A percentile compares a stretch with the other conserved stretches of the same genome.
These are phyloP conservation scores for Andrena minutula DNA, from an alignment of 2,888 invertebrate genomes.

Conservation along the genomic window DNA sequence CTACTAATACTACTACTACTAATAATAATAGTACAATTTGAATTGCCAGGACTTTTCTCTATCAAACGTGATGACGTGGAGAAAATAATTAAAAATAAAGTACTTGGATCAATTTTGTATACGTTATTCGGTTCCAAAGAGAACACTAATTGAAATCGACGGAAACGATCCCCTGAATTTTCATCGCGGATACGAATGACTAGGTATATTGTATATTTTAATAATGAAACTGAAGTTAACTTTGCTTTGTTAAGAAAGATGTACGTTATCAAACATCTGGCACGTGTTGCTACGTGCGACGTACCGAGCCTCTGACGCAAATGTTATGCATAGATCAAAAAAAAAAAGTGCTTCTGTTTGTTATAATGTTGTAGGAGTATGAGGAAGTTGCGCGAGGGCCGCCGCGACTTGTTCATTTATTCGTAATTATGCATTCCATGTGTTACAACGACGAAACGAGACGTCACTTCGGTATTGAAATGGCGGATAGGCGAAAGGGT, in stretches of 20 bases:
- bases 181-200: too few species aligned
- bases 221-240: not conserved
- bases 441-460: conserved; percentile 7
- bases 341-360: not conserved
- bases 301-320: not conserved
- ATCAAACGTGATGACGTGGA: not conserved
- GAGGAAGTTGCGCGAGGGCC: not conserved
- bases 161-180: too few species aligned
- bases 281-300: conserved; percentile 6
- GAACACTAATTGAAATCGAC: too few species aligned
- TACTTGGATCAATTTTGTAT: too few species aligned
- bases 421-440: conserved; percentile 8
- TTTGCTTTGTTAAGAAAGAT: not conserved
- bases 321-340: not conserved
- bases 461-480: conserved; percentile 6
- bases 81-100: too few species aligned
- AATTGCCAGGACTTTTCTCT: not conserved
- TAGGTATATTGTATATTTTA: not conserved
- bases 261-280: not conserved
- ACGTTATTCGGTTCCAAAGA: too few species aligned
- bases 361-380: conserved; percentile 4
- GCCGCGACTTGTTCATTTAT: not conserved
- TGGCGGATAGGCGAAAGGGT: not conserved
- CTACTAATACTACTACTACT: too few species aligned
- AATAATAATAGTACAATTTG: not conserved